Percentiles rank a stretch among this genome's conserved stretches.
Evolutionary conservation across 2,797 vertebrate species (phyloP).

Genomic region (Anabas testudineus): DNA sequence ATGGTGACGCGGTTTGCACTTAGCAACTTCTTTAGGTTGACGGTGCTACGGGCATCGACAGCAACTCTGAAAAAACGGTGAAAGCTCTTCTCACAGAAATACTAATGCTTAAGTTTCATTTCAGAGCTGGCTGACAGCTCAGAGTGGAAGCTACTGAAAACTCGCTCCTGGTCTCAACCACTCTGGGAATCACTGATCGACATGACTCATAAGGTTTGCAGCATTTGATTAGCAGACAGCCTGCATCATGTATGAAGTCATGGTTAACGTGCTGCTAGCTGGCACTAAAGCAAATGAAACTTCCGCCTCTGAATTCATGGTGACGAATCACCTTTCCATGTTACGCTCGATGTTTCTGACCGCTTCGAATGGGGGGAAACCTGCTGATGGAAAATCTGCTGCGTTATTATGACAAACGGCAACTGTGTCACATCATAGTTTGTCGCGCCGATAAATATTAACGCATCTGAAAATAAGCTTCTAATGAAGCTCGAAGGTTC

Average conservation of each 20-base stretch:
- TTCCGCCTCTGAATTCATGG: neutral
- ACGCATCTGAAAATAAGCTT: accelerated
- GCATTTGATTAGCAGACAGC: too few species aligned
- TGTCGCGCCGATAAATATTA: neutral
- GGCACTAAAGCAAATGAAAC: slow-evolving; percentile 20
- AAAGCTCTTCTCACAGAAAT: too few species aligned
- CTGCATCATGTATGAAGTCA: neutral
- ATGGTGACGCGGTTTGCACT: neutral
- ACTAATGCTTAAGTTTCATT: slow-evolving; percentile 17
- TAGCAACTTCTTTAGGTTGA: neutral
- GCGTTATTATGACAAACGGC: neutral
- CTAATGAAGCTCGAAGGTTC: neutral
- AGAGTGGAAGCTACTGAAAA: slow-evolving; percentile 8
- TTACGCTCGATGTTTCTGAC: neutral
- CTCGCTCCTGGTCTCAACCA: neutral
- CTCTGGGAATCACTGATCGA: neutral
- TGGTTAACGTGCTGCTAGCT: too few species aligned
- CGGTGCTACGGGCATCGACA: neutral
- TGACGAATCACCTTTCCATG: slow-evolving; percentile 20
- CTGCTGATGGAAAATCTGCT: neutral
- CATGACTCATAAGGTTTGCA: too few species aligned
- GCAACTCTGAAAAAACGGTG: neutral
- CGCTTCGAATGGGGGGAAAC: neutral
- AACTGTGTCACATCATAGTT: neutral
- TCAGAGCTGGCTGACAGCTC: slow-evolving; percentile 2